Evolutionary conservation across 2,888 invertebrate genomes (phyloP).

Genomic region (Catocala sponsa): DNA sequence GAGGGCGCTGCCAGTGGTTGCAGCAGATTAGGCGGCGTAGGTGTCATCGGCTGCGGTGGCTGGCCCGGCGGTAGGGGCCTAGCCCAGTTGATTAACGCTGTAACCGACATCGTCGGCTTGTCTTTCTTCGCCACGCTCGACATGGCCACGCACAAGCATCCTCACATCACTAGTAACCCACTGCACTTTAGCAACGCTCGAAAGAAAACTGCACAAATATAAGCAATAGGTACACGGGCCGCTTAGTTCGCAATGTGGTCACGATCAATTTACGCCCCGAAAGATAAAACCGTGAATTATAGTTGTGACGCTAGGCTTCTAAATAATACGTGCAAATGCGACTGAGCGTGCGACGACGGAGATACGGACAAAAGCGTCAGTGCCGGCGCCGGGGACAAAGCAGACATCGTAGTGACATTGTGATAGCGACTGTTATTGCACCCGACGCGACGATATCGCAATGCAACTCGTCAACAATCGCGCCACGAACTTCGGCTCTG

Average conservation of each 20-base stretch:
- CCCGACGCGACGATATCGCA: constrained; percentile 71
- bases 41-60: constrained; percentile 74
- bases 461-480: constrained; percentile 73
- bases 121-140: constrained; percentile 93
- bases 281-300: constrained; percentile 59
- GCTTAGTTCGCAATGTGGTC: constrained; percentile 54
- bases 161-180: constrained; percentile 82
- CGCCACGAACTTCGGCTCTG: constrained; percentile 70
- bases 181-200: constrained; percentile 59
- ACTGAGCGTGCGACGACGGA: constrained; percentile 55
- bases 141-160: constrained; percentile 83
- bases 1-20: constrained; percentile 65
- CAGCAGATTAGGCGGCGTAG: constrained; percentile 54
- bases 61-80: constrained; percentile 80
- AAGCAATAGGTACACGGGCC: constrained; percentile 50
- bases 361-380: constrained; percentile 68
- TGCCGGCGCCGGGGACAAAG: constrained; percentile 69
- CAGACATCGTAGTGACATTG: constrained; percentile 82
- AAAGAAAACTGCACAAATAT: constrained; percentile 62
- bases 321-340: constrained; percentile 60
- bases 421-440: constrained; percentile 83
- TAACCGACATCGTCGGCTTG: constrained; percentile 95
- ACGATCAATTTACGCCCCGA: constrained; percentile 62
- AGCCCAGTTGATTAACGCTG: constrained; percentile 93
- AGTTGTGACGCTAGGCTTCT: constrained; percentile 56